Conservation (phyloP, 2,888 invertebrate species). For the Dyspetes luteomarginatus region DNA sequence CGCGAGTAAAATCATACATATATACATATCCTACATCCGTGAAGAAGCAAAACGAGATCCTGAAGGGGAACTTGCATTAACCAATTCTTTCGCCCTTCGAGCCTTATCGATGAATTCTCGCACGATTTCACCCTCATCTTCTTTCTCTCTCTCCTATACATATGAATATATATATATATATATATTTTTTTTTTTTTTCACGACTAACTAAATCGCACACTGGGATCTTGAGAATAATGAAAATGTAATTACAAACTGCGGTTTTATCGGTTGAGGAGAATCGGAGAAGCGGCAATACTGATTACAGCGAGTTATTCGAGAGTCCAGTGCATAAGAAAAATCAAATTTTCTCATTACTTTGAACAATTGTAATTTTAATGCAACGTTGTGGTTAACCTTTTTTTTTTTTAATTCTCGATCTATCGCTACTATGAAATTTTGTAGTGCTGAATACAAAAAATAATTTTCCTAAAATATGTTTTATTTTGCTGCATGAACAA, state of each 20-base stretch:
- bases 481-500: no score
- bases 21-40: not conserved
- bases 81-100: constrained; percentile 15
- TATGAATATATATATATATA: no score
- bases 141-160: not conserved
- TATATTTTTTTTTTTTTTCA: not conserved
- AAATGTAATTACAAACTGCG: constrained; percentile 28
- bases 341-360: not conserved
- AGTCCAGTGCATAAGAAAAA: not conserved
- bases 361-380: not conserved
- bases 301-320: not conserved
- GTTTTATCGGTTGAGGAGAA: constrained; percentile 8
- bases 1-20: constrained; percentile 49
- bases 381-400: no score
- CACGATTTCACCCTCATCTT: constrained; percentile 39
- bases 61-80: constrained; percentile 24
- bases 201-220: constrained; percentile 14
- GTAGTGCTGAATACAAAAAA: no score
- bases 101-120: constrained; percentile 48
- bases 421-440: no score
- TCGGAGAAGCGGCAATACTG: not conserved
- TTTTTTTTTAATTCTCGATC: no score
- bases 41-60: not conserved
- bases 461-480: no score
- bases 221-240: constrained; percentile 28